A percentile compares a stretch with the other conserved stretches of the same genome.
Conservation (phyloP, 2,113 vertebrate species). For the Neolamprologus ventralis region DNA sequence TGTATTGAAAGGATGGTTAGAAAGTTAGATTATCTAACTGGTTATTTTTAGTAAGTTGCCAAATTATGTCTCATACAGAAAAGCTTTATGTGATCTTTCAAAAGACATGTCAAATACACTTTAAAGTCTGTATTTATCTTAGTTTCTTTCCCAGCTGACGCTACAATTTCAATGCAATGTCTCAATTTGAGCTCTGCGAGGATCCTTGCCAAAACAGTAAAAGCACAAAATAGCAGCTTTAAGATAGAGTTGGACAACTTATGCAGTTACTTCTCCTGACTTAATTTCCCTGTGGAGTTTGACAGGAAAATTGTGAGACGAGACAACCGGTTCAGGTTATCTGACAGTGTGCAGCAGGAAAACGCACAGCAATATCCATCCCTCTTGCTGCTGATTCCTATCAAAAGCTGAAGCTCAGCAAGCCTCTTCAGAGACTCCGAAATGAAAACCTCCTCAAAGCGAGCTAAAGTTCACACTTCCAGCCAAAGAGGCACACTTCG, state of each 20-base stretch:
- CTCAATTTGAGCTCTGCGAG: constrained; percentile 1
- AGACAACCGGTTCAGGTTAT: constrained; percentile 45
- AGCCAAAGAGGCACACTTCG: neutral
- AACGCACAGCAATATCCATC: constrained; percentile 15
- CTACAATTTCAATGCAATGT: constrained; percentile 3
- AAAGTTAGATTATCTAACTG: neutral
- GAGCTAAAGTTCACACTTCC: neutral
- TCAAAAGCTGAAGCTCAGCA: constrained; percentile 12
- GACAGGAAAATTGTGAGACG: constrained; percentile 19
- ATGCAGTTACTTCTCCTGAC: constrained; percentile 22
- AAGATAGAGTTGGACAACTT: constrained; percentile 33
- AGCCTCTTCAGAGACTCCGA: constrained; percentile 9
- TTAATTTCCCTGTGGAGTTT: constrained; percentile 55
- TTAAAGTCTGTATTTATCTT: constrained; percentile 13
- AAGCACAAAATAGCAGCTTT: neutral
- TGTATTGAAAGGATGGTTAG: neutral
- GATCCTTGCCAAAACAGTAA: constrained; percentile 4
- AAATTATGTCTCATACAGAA: neutral
- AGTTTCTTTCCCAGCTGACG: neutral
- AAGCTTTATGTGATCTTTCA: constrained; percentile 14
- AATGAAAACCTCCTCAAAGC: constrained; percentile 10
- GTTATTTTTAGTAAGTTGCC: constrained; percentile 16
- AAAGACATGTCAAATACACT: constrained; percentile 5
- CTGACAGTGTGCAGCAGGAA: constrained; percentile 21
- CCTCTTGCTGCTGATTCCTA: constrained; percentile 45